Conservation (phyloP, 2,113 vertebrate genomes). For the Salminus brasiliensis region DNA sequence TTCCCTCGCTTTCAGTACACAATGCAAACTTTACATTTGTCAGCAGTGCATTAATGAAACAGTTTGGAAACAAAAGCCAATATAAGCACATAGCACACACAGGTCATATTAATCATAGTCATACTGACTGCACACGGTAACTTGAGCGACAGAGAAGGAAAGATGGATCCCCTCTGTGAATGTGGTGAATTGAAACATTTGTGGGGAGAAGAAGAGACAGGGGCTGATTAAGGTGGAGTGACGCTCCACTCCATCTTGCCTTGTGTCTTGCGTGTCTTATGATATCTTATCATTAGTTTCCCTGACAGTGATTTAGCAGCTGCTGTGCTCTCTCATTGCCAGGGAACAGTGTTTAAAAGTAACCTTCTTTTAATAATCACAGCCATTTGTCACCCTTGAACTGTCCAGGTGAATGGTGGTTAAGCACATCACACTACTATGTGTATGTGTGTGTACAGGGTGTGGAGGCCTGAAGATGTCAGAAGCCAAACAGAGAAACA, state of each 20-base stretch:
- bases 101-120: constrained; percentile 58
- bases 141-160: constrained; percentile 48
- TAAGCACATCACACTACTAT: constrained; percentile 36
- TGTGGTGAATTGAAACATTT: constrained; percentile 74
- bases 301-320: constrained; percentile 75
- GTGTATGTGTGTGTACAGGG: constrained; percentile 28
- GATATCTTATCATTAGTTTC: constrained; percentile 81
- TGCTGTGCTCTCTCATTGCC: constrained; percentile 49
- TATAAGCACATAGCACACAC: constrained; percentile 20
- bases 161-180: constrained; percentile 60
- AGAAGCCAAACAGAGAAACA: neutral
- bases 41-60: constrained; percentile 56
- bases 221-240: constrained; percentile 55
- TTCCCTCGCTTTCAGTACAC: neutral
- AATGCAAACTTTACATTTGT: constrained; percentile 48
- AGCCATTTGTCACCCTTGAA: constrained; percentile 74
- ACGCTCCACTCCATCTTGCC: constrained; percentile 71
- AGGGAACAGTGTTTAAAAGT: constrained; percentile 71
- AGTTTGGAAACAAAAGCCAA: constrained; percentile 8
- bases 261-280: constrained; percentile 72
- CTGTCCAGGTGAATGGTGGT: constrained; percentile 64
- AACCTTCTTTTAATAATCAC: constrained; percentile 81
- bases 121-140: constrained; percentile 37
- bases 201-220: constrained; percentile 50
- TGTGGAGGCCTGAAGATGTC: constrained; percentile 12